Evolutionary conservation across 2,888 invertebrate genomes (phyloP).

Genomic region (Agrochola lychnidis): DNA sequence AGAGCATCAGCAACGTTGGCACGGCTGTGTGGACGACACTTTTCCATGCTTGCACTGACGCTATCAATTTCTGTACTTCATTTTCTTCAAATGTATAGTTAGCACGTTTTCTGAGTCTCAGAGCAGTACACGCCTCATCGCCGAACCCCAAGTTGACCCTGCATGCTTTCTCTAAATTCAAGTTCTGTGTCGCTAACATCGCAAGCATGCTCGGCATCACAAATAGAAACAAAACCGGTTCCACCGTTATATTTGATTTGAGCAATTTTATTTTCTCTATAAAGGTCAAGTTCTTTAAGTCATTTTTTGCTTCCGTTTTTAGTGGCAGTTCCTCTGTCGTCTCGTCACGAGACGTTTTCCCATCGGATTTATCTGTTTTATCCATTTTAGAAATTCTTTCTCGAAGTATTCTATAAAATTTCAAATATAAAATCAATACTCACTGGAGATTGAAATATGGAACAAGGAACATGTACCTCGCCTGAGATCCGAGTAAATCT

Average conservation of each 20-base stretch:
- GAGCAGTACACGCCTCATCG: conserved; percentile 93
- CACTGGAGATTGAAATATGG: conserved; percentile 53
- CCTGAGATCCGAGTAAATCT: conserved; percentile 39
- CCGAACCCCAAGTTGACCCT: conserved; percentile 94
- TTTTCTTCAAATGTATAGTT: conserved; percentile 92
- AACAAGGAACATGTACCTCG: conserved; percentile 41
- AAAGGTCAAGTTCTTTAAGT: conserved; percentile 79
- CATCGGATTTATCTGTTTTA: conserved; percentile 69
- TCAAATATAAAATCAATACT: conserved; percentile 58
- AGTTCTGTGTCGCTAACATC: conserved; percentile 94
- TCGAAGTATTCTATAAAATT: conserved; percentile 42
- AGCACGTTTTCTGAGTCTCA: conserved; percentile 92
- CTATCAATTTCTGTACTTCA: conserved; percentile 91
- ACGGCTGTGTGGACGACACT: conserved; percentile 89
- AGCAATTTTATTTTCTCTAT: conserved; percentile 87
- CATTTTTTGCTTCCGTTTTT: conserved; percentile 75
- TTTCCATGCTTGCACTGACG: conserved; percentile 90
- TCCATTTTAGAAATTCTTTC: conserved; percentile 72
- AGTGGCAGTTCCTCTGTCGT: conserved; percentile 78
- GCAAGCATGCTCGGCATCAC: conserved; percentile 92
- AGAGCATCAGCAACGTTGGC: conserved; percentile 89
- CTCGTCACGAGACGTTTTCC: conserved; percentile 66
- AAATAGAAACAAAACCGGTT: conserved; percentile 92
- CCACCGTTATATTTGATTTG: conserved; percentile 91
- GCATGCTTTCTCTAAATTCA: conserved; percentile 96